Base-by-base conservation (phyloP, 53 echinoderm and acorn worm species). In the Astropecten irregularis region DNA sequence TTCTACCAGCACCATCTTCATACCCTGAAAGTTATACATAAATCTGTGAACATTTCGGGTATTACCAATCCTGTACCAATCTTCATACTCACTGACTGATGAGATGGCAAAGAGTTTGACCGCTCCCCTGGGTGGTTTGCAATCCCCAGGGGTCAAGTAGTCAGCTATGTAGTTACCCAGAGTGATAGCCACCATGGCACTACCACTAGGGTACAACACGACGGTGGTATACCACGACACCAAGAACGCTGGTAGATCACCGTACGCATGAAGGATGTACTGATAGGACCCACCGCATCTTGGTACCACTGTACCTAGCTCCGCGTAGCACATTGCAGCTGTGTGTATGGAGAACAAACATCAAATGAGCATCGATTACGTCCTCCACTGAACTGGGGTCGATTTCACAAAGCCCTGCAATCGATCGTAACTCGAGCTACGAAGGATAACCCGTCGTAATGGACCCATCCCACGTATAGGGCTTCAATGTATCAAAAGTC, bases 241-340 rank as follows among this genome's bases (percentile, higher is more conserved):
- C 69, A 69, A 27, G 46, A 69, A 69, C 21, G 44, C 69, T 0
- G 69, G 25, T 6, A 69, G 7, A 48, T 69, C 69, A 47, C 69
- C 69, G 15, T 26, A 69, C 13, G 69, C 69, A 20, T 44, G 44
- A 2, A 69, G 69, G n/a, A 48, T n/a, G 29, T 69, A 69, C 26
- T 25, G 40, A 47, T 69, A 69, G 44, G 16, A 21, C 25, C 69
- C 69, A 21, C 69, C 69, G 15, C 44, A 22, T 27, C 26, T 26
- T 6, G 69, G 69, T 13, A 69, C 26, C 14, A 46, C 46, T 27
- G 47, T 29, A 21, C 46, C 69, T 26, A 69, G 32, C 29, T 69
- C 69, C 15, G 69, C 69, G 18, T 15, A 69, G 28, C 69, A 69
- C 13, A 69, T 19, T 23, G 69, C 69, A 28, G 25, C 69, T 69